phyloP scores from a whole-genome alignment of 2,797 vertebrate genomes.

The Lacerta bilineata region DNA sequence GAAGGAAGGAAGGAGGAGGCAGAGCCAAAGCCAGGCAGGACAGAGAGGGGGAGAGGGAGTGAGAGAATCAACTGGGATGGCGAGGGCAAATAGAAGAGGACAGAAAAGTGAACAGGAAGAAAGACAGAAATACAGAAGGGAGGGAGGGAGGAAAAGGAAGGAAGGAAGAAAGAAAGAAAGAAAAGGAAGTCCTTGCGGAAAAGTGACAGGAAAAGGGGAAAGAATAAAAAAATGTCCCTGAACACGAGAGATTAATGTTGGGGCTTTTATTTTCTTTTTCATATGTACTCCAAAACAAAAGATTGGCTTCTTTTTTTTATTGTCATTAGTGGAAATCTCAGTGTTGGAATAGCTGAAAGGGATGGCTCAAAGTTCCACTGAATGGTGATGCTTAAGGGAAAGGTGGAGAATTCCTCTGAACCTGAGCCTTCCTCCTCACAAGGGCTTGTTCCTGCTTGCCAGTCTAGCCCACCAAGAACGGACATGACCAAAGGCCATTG shows the following conservation, averaged over 20 bases:
- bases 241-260: too few species aligned
- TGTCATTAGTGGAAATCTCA: constrained; percentile 35
- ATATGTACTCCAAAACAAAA: not conserved
- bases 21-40: too few species aligned
- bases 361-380: not conserved
- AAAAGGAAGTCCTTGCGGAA: not conserved
- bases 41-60: too few species aligned
- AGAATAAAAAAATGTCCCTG: not conserved
- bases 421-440: too few species aligned
- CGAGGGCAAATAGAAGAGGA: too few species aligned
- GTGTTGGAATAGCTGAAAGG: constrained; percentile 17
- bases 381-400: too few species aligned
- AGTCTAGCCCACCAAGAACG: not conserved
- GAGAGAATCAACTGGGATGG: too few species aligned
- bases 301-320: not conserved
- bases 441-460: too few species aligned
- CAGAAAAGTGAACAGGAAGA: not conserved
- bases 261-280: not conserved
- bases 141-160: accelerated
- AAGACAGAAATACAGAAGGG: too few species aligned
- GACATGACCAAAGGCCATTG: not conserved
- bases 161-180: too few species aligned
- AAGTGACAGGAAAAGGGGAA: not conserved
- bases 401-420: not conserved
- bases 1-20: not conserved